Evolutionary conservation across 2,888 invertebrate species (phyloP).

Genomic region (Spicauda simplicius): DNA sequence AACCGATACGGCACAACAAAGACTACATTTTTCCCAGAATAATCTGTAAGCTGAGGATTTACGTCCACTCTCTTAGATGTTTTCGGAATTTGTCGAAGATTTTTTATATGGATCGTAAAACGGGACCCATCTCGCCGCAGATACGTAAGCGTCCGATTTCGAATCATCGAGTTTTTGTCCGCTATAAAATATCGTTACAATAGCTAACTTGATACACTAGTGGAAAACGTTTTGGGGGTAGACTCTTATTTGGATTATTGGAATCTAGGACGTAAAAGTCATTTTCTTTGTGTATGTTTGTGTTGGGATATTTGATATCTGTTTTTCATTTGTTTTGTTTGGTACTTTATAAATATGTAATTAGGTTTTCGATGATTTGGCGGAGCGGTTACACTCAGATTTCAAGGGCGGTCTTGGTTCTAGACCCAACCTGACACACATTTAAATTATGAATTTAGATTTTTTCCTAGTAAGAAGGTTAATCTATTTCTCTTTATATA

Average conservation of each 20-base stretch:
- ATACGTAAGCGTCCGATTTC: conserved; percentile 24
- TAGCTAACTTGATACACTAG: conserved; percentile 23
- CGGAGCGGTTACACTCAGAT: too few relatives aligned
- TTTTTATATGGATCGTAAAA: conserved; percentile 35
- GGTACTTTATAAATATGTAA: too few relatives aligned
- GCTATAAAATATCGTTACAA: conserved; percentile 34
- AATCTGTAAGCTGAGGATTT: conserved; percentile 19
- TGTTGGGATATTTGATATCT: too few relatives aligned
- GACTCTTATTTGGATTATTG: conserved; percentile 9
- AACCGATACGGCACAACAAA: neutral
- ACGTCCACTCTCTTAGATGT: conserved; percentile 32
- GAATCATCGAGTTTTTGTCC: conserved; percentile 28
- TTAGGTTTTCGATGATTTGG: too few relatives aligned
- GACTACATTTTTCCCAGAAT: neutral
- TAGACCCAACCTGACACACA: too few relatives aligned
- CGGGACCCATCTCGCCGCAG: conserved; percentile 7
- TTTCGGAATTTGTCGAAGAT: conserved; percentile 20
- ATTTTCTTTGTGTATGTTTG: neutral
- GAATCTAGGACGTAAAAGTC: conserved; percentile 4
- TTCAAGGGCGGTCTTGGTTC: too few relatives aligned
- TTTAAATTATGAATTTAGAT: too few relatives aligned
- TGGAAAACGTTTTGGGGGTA: conserved; percentile 13
- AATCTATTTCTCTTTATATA: too few relatives aligned
- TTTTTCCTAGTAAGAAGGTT: too few relatives aligned
- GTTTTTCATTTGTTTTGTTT: too few relatives aligned